Evolutionary conservation across 2,113 vertebrate genomes (phyloP), one percentile per base, ranked within the genome.

Genomic region (Varanus salvator): DNA sequence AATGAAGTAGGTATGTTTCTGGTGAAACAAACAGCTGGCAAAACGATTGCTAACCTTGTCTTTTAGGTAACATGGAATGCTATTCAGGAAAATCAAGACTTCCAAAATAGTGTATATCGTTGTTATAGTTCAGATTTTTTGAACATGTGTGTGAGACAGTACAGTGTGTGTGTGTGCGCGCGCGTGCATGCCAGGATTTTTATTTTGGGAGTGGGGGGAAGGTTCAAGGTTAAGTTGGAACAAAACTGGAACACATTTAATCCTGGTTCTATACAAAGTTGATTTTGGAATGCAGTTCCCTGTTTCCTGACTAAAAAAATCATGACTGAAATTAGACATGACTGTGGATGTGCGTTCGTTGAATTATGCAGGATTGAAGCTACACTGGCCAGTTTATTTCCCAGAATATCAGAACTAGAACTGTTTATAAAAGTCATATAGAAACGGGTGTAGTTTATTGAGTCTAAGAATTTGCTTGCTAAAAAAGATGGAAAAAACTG

Each of bases 401-500:
- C n/a, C 8, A 85, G 21, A 15, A 48, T 85, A 86, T 80, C 23
- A 71, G 48, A 85, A 85, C 71, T 6, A 27, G 74, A 80, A 38
- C 71, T 85, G 8, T 57, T 80, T 72, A 57, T 80, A 27, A 57
- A 29, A 19, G 72, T 11, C 3, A 34, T 57, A 12, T 50, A 80
- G 64, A 29, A 60, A 85, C 80, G 66, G 9, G 6, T 86, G 7
- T 44, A 54, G 54, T 23, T 44, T 57, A 85, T n/a, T 57, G 68
- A 90, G 60, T 60, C 66, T 34, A 71, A 81, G 75, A 68, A 38
- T 85, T 80, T 90, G 34, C 66, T 86, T 90, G 52, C 75, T 89
- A 38, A 78, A 89, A 64, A 38, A 78, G 6, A 89, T 64, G 54
- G 29, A 19, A 6, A 75, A 64, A 48, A 78, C 23, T 2, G 1